Evolutionary conservation across 2,113 vertebrate genomes (phyloP).

Genomic region (Macrotis lagotis): DNA sequence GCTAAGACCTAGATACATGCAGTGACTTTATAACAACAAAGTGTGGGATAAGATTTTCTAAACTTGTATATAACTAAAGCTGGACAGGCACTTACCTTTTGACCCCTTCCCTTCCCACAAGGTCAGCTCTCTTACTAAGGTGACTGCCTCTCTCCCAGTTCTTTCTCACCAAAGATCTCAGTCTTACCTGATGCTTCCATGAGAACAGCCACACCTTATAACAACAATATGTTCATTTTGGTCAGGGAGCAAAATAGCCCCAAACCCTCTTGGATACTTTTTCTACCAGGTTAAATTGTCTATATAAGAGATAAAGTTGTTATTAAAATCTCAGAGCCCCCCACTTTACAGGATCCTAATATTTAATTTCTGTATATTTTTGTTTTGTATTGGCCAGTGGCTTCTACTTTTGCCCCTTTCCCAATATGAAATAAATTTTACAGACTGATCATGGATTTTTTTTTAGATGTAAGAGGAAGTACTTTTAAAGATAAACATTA

Average conservation of each 20-base stretch:
- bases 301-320: background rate
- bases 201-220: background rate
- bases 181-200: background rate
- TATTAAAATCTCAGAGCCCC: background rate
- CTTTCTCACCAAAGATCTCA: background rate
- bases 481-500: background rate
- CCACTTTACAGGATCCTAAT: background rate
- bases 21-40: background rate
- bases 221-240: background rate
- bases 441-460: background rate
- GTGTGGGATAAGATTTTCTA: background rate
- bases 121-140: background rate
- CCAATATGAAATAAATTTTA: background rate
- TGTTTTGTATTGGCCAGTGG: background rate
- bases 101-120: background rate
- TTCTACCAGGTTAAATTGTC: background rate
- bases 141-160: background rate
- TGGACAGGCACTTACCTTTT: background rate
- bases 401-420: background rate
- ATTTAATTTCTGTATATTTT: background rate
- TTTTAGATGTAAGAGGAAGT: background rate
- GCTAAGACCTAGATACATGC: background rate
- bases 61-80: background rate
- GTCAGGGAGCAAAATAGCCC: background rate
- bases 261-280: background rate